These are phyloP conservation scores for Nephrotoma guestfalica DNA, from an alignment of 2,888 invertebrate species.

Conservation along the genomic window DNA sequence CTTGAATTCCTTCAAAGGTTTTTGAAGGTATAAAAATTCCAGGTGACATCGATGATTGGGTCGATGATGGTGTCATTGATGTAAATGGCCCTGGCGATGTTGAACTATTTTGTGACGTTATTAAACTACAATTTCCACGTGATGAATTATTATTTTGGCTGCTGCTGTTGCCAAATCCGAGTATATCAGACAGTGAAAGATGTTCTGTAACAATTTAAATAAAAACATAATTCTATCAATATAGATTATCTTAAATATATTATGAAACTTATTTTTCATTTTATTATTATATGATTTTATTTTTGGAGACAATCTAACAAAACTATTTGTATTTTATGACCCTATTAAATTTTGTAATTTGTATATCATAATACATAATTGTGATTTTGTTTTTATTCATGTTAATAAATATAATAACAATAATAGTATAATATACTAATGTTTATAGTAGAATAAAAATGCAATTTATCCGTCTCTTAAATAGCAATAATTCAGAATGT, in stretches of 20 bases:
- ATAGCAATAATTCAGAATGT: neutral
- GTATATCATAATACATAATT: conserved; percentile 1
- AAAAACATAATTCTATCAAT: neutral
- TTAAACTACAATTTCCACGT: conserved; percentile 1
- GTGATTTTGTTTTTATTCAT: neutral
- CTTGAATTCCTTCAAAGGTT: conserved; percentile 29
- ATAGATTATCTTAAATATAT: neutral
- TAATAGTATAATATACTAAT: conserved; percentile 2
- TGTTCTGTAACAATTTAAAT: neutral
- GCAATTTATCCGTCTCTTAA: conserved; percentile 2
- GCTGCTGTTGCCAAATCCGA: neutral
- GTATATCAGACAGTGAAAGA: neutral
- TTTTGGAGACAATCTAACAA: conserved; percentile 1
- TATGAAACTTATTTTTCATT: neutral
- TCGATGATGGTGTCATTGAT: conserved; percentile 28
- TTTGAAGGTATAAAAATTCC: conserved; percentile 20
- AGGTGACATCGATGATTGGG: conserved; percentile 28
- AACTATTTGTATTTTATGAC: neutral
- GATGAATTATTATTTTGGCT: neutral
- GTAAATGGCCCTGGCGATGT: conserved; percentile 18
- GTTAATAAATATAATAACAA: neutral
- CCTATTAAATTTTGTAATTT: neutral
- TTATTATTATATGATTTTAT: neutral
- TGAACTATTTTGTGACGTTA: conserved; percentile 11
- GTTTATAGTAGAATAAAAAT: conserved; percentile 1